These are phyloP conservation scores for Porites divaricata DNA, from an alignment of 92 coral and sea anemone species.

Conservation along the genomic window DNA sequence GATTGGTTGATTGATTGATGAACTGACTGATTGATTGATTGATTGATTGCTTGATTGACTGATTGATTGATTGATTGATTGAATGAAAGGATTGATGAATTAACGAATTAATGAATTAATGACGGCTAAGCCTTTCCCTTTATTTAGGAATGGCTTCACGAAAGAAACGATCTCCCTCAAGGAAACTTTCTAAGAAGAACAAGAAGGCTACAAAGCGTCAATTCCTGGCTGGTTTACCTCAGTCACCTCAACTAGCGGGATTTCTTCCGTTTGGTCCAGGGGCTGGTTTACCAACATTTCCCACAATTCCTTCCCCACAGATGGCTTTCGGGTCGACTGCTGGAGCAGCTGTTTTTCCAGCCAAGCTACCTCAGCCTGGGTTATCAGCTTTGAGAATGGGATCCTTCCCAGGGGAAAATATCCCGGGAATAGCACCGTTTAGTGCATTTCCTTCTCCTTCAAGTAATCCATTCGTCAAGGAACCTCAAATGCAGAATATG, in stretches of 20 bases:
- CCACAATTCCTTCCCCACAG: constrained; percentile 5
- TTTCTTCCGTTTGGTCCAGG: constrained; percentile 14
- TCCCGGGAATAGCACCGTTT: constrained; percentile 8
- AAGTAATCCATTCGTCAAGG: constrained; percentile 23
- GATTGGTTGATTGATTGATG: too few relatives aligned
- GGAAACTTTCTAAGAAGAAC: constrained; percentile 15
- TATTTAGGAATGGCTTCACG: constrained; percentile 40
- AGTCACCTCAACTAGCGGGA: neutral
- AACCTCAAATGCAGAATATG: constrained; percentile 5
- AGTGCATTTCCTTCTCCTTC: constrained; percentile 7
- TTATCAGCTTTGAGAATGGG: constrained; percentile 20
- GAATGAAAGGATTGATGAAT: too few relatives aligned
- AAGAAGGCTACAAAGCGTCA: constrained; percentile 40
- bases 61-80: neutral
- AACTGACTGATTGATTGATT: neutral
- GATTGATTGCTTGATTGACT: neutral
- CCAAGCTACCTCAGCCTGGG: constrained; percentile 1
- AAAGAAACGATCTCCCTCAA: constrained; percentile 34
- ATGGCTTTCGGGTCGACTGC: constrained; percentile 6
- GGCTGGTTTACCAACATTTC: constrained; percentile 10
- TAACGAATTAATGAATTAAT: too few relatives aligned
- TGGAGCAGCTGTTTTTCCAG: neutral
- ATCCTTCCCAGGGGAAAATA: neutral
- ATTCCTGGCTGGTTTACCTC: constrained; percentile 34
- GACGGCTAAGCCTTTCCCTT: neutral